These are phyloP conservation scores for Pyrocephalus nanus DNA, from an alignment of 2,797 vertebrate species.

Conservation along the genomic window DNA sequence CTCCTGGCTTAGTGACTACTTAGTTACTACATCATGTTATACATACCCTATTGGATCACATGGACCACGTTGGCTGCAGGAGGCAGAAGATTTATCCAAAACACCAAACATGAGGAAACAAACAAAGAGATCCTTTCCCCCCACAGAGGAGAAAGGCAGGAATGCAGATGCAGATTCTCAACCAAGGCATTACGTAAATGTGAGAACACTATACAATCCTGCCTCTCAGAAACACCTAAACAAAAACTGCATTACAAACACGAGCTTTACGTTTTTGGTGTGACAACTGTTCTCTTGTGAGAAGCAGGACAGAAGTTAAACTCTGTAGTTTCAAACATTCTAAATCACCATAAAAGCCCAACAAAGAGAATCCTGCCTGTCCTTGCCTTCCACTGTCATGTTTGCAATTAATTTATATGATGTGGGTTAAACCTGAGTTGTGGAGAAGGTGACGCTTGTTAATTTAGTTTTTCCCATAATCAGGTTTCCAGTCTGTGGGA, in stretches of 20 bases:
- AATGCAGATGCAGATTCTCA: neutral
- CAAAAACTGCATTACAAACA: neutral
- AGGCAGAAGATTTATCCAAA: neutral
- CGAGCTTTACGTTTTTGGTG: neutral
- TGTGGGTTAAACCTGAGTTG: neutral
- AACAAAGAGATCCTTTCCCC: neutral
- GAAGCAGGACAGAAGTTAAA: neutral
- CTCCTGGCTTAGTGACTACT: neutral
- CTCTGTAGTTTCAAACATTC: neutral
- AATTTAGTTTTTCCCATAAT: neutral
- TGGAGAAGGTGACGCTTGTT: neutral
- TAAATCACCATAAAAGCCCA: neutral
- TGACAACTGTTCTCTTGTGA: neutral
- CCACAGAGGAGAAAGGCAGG: neutral
- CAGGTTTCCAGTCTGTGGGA: neutral
- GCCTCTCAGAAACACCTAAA: neutral
- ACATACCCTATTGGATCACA: neutral
- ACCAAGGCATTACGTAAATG: neutral
- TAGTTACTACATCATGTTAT: fast-evolving
- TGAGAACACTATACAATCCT: neutral
- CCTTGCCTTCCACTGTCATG: neutral
- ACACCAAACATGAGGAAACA: neutral
- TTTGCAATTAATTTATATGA: neutral
- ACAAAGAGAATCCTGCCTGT: neutral
- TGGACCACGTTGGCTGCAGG: fast-evolving